A percentile compares a stretch with the other conserved stretches of the same genome.
Conservation (phyloP, 2,888 invertebrate genomes). For the Dasysyrphus albostriatus region DNA sequence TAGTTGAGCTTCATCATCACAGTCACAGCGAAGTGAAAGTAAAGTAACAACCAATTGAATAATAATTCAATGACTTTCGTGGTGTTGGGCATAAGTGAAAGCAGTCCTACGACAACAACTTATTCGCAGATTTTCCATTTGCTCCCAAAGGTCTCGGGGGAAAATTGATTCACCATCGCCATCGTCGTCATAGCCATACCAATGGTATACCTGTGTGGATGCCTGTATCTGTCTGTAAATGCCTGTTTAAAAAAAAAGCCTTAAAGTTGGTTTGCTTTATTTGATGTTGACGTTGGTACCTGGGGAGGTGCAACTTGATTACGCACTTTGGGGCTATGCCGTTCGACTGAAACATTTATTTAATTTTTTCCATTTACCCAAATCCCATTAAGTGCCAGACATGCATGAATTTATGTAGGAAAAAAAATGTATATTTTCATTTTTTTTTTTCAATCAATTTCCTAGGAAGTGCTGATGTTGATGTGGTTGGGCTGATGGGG, state of each 20-base stretch:
- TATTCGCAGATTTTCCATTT: constrained; percentile 54
- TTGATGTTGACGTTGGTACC: background rate
- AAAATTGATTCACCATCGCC: constrained; percentile 52
- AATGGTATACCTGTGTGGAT: background rate
- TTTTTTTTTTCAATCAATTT: constrained; percentile 55
- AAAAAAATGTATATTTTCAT: background rate
- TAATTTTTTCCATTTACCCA: constrained; percentile 27
- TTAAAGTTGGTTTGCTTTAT: constrained; percentile 1
- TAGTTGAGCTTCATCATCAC: background rate
- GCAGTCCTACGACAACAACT: constrained; percentile 72
- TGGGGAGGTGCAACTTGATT: constrained; percentile 45
- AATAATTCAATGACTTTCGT: constrained; percentile 65
- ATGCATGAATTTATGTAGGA: constrained; percentile 14
- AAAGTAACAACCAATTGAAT: constrained; percentile 70
- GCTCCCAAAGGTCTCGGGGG: constrained; percentile 61
- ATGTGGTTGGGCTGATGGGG: constrained; percentile 34
- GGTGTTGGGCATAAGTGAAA: constrained; percentile 74
- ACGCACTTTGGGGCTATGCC: constrained; percentile 51
- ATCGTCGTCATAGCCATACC: background rate
- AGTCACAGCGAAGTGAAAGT: constrained; percentile 62
- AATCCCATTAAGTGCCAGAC: constrained; percentile 38
- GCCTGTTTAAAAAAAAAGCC: constrained; percentile 16
- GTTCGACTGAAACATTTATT: constrained; percentile 21
- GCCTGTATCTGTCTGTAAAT: background rate
- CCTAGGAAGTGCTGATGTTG: constrained; percentile 61